A percentile compares a stretch with the other conserved stretches of the same genome.
These are phyloP conservation scores for Onychorhynchus coronatus DNA, from an alignment of 2,113 vertebrate species.

Conservation along the genomic window DNA sequence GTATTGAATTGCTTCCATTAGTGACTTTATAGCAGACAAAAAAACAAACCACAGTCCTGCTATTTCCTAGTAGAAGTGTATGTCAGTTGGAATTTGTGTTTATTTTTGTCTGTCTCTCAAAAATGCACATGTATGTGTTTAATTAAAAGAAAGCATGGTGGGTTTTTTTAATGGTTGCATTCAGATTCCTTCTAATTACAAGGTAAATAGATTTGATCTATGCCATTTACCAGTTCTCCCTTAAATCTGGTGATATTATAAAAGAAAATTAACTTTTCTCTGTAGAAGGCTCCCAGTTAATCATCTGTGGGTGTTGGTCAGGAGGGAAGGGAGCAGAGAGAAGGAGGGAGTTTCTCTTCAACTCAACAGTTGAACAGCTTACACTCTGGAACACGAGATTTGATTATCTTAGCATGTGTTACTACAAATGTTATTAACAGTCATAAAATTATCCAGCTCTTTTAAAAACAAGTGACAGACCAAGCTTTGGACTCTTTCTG, in stretches of 20 bases:
- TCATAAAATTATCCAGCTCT: conserved; percentile 36
- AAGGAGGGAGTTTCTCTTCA: neutral
- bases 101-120: conserved; percentile 21
- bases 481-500: conserved; percentile 26
- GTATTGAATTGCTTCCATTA: neutral
- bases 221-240: neutral
- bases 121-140: neutral
- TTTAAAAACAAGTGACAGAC: conserved; percentile 13
- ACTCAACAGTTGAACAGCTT: conserved; percentile 8
- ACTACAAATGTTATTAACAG: conserved; percentile 47
- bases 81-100: neutral
- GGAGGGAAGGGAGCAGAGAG: neutral
- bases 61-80: neutral
- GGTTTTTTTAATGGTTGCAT: neutral
- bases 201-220: neutral
- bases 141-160: neutral
- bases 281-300: conserved; percentile 7
- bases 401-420: conserved; percentile 45
- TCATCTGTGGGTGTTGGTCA: conserved; percentile 23
- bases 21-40: neutral
- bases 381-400: conserved; percentile 8
- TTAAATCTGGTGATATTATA: neutral
- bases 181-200: neutral
- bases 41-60: neutral
- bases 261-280: conserved; percentile 29